Evolutionary conservation across 2,797 vertebrate species (phyloP).

Genomic region (Sebastes glaucus): DNA sequence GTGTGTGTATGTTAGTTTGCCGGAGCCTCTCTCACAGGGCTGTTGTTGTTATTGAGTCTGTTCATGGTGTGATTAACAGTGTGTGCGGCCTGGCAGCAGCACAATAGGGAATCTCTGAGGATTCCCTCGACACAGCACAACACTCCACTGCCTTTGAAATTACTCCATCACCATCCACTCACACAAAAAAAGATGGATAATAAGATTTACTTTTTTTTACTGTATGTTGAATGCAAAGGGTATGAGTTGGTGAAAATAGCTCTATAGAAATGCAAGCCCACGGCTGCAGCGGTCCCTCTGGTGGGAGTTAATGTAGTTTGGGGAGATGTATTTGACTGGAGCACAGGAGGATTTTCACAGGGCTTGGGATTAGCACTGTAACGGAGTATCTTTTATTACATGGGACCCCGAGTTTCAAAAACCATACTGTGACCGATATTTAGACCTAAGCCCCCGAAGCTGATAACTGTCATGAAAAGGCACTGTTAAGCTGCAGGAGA

Average conservation of each 20-base stretch:
- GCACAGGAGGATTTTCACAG: constrained; percentile 80
- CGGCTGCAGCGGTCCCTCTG: constrained; percentile 68
- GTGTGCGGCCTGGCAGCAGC: constrained; percentile 72
- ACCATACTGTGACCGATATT: constrained; percentile 86
- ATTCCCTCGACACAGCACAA: constrained; percentile 71
- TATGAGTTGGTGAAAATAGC: constrained; percentile 73
- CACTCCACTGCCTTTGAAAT: constrained; percentile 78
- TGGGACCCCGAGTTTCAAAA: constrained; percentile 79
- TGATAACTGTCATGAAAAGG: constrained; percentile 85
- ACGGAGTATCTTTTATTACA: constrained; percentile 83
- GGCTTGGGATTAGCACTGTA: constrained; percentile 83
- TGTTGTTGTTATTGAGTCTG: constrained; percentile 76
- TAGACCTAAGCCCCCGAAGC: constrained; percentile 84
- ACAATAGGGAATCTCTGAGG: constrained; percentile 74
- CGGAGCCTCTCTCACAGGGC: constrained; percentile 58
- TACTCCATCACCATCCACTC: constrained; percentile 75
- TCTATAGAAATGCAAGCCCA: constrained; percentile 73
- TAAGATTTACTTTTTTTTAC: constrained; percentile 71
- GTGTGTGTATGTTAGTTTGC: constrained; percentile 27
- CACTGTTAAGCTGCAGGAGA: constrained; percentile 76
- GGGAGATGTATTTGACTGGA: constrained; percentile 76
- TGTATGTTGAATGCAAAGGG: constrained; percentile 73
- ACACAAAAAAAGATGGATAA: constrained; percentile 71
- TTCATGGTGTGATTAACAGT: constrained; percentile 80
- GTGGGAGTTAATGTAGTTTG: constrained; percentile 81